phyloP scores from a whole-genome alignment of 2,113 vertebrate species.

The Prochilodus magdalenae region DNA sequence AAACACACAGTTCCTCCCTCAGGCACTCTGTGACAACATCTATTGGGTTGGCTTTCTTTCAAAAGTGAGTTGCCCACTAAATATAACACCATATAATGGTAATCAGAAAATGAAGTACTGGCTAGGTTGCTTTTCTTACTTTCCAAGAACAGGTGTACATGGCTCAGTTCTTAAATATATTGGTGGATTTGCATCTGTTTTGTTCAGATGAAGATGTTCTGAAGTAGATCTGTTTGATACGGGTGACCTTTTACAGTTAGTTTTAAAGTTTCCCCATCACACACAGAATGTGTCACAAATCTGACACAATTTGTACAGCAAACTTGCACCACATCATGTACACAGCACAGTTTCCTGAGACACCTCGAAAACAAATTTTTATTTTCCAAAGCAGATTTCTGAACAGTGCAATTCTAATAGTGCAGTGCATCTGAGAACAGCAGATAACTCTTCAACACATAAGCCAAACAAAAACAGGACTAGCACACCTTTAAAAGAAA shows the following conservation, averaged over 20 bases:
- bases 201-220: background rate
- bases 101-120: background rate
- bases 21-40: background rate
- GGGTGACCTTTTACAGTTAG: background rate
- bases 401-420: slow-evolving; percentile 36
- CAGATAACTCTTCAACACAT: background rate
- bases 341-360: background rate
- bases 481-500: slow-evolving; percentile 21
- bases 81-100: background rate
- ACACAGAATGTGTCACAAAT: too few species aligned
- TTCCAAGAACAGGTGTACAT: too few species aligned
- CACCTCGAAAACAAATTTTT: background rate
- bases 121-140: background rate
- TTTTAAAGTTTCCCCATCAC: background rate
- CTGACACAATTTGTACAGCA: too few species aligned
- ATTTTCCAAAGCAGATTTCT: background rate
- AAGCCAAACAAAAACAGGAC: background rate
- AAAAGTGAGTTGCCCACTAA: background rate
- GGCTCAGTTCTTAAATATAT: too few species aligned
- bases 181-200: background rate
- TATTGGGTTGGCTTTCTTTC: background rate
- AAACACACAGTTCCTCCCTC: background rate
- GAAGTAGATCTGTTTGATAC: too few species aligned
- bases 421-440: background rate
- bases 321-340: too few species aligned